These are phyloP conservation scores for Linurgus olivaceus DNA, from an alignment of 2,797 vertebrate species.

Conservation along the genomic window DNA sequence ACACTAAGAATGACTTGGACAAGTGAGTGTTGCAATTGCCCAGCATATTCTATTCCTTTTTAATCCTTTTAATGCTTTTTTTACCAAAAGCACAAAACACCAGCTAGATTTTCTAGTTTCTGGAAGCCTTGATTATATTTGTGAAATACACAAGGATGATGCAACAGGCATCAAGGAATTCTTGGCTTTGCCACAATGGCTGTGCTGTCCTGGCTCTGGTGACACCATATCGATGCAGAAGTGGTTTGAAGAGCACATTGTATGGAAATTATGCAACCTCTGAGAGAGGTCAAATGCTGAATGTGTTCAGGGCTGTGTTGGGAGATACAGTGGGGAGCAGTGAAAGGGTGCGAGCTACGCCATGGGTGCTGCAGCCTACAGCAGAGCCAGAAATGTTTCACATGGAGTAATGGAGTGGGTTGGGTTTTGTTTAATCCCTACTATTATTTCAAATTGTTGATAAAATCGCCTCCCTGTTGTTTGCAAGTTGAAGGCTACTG, in stretches of 20 bases:
- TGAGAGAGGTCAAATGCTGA: slow-evolving; percentile 42
- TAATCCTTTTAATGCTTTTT: background rate
- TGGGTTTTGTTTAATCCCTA: background rate
- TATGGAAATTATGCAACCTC: slow-evolving; percentile 1
- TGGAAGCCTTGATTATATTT: slow-evolving; percentile 43
- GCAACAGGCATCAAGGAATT: slow-evolving; percentile 9
- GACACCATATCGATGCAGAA: slow-evolving; percentile 51
- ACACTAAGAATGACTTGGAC: background rate
- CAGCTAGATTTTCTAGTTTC: background rate
- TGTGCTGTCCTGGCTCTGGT: background rate
- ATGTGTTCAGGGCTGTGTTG: slow-evolving; percentile 44
- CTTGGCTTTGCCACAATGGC: background rate
- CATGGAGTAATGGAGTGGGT: background rate
- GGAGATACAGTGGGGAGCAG: slow-evolving; percentile 71
- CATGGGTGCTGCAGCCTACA: background rate
- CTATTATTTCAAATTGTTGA: slow-evolving; percentile 1
- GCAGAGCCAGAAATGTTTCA: background rate
- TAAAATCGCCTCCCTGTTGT: background rate
- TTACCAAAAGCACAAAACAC: background rate
- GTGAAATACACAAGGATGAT: slow-evolving; percentile 29
- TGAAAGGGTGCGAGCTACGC: slow-evolving; percentile 51
- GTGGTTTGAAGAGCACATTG: background rate
- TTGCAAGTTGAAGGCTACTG: background rate
- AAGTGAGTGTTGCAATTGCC: background rate
- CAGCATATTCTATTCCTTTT: background rate